Conservation (phyloP, 2,888 invertebrate genomes). For the Tachina fera region DNA sequence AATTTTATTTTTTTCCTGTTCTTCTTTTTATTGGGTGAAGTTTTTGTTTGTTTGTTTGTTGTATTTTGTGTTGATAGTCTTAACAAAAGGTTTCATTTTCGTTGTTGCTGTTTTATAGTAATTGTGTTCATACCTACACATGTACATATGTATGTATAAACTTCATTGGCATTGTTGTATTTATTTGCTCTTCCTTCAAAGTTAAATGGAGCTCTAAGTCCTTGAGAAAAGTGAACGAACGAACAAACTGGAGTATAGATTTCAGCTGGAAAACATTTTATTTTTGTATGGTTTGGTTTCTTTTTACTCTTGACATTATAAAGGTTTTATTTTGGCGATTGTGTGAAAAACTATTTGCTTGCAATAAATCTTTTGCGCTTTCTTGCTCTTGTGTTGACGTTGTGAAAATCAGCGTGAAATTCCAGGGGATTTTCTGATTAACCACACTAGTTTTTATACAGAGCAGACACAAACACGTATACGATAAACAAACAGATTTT, state of each 20-base stretch:
- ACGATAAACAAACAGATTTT: no score
- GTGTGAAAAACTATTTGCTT: conserved; percentile 61
- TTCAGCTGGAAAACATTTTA: conserved; percentile 4
- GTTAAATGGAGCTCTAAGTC: not conserved
- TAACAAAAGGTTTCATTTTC: conserved; percentile 55
- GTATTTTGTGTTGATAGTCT: conserved; percentile 23
- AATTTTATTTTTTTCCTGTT: conserved; percentile 1
- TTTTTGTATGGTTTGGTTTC: conserved; percentile 10
- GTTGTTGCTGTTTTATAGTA: conserved; percentile 30
- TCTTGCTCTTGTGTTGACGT: conserved; percentile 65
- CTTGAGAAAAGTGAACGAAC: conserved; percentile 2
- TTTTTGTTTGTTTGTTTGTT: conserved; percentile 36
- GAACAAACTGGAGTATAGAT: not conserved
- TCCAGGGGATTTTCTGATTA: conserved; percentile 63
- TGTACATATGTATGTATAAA: conserved; percentile 21
- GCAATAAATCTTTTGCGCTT: conserved; percentile 60
- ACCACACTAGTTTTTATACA: conserved; percentile 17
- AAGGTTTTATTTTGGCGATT: conserved; percentile 50
- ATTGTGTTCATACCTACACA: conserved; percentile 8
- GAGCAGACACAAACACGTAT: not conserved
- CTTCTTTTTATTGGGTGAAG: not conserved
- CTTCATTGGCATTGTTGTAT: conserved; percentile 36
- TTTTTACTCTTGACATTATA: conserved; percentile 8
- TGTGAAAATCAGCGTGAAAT: conserved; percentile 71
- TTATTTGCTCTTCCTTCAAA: not conserved